These are phyloP conservation scores for Scleropages formosus DNA, from an alignment of 2,797 vertebrate genomes.

Conservation along the genomic window DNA sequence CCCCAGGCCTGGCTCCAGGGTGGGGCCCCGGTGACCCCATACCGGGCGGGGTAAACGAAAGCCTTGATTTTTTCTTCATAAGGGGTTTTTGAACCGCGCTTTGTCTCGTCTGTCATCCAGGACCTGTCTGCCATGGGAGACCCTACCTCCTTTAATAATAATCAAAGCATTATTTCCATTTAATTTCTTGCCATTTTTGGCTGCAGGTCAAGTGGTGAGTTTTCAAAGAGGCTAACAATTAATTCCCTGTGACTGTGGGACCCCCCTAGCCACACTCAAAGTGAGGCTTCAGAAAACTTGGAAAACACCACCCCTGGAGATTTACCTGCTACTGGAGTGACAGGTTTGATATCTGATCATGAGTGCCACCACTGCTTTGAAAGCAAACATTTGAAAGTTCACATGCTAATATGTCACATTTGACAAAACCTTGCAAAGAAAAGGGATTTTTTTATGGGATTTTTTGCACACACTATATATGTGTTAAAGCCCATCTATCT, in stretches of 20 bases:
- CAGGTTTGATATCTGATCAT: constrained; percentile 13
- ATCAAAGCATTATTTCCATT: constrained; percentile 4
- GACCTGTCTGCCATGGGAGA: too few relatives aligned
- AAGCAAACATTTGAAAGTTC: constrained; percentile 25
- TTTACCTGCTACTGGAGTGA: neutral
- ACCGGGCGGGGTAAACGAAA: too few relatives aligned
- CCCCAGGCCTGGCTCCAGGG: too few relatives aligned
- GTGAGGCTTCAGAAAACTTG: neutral
- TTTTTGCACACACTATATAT: too few relatives aligned
- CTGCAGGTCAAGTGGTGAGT: neutral
- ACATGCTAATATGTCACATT: constrained; percentile 28
- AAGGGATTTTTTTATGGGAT: constrained; percentile 12
- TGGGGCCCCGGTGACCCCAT: too few relatives aligned
- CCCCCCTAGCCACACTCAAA: neutral
- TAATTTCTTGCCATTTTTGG: neutral
- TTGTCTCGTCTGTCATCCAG: too few relatives aligned
- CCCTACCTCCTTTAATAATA: too few relatives aligned
- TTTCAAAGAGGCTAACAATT: constrained; percentile 7
- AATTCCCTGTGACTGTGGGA: neutral
- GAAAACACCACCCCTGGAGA: neutral
- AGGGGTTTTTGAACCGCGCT: too few relatives aligned
- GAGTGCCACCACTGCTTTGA: neutral
- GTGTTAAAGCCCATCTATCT: too few relatives aligned
- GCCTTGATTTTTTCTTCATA: too few relatives aligned
- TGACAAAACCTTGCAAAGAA: constrained; percentile 21